These are phyloP conservation scores for Anadara kagoshimensis DNA, from an alignment of 1,140 invertebrate species.

Conservation along the genomic window DNA sequence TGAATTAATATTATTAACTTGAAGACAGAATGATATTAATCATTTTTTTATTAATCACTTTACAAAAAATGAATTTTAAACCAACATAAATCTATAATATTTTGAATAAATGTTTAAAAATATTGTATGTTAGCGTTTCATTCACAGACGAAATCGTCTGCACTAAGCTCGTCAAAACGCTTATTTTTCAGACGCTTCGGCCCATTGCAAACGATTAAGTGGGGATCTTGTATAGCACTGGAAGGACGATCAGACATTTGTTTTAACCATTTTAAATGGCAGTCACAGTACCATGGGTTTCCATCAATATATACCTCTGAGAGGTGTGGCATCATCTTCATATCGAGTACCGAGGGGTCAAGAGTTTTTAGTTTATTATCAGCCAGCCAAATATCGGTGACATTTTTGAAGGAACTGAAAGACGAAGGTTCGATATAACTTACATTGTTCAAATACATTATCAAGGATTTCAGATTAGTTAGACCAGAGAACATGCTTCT, in stretches of 20 bases:
- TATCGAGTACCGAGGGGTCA: constrained; percentile 15
- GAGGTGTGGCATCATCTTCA: constrained; percentile 18
- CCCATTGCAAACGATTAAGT: constrained; percentile 30
- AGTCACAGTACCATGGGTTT: constrained; percentile 39
- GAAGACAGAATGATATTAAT: no score
- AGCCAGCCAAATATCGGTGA: constrained; percentile 15
- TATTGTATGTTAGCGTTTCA: no score
- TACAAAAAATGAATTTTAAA: no score
- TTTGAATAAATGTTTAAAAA: no score
- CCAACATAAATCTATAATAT: no score
- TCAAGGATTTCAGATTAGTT: constrained; percentile 15
- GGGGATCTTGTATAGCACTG: constrained; percentile 24
- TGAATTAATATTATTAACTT: no score
- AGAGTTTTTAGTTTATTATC: constrained; percentile 29
- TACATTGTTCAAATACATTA: constrained; percentile 40
- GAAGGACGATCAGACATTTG: constrained; percentile 19
- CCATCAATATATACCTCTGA: constrained; percentile 27
- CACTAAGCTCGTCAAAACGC: constrained; percentile 24
- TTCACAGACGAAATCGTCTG: constrained; percentile 40
- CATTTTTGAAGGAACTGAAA: constrained; percentile 10
- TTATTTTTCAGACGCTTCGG: constrained; percentile 26
- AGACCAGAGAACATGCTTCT: constrained; percentile 45
- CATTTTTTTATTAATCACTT: no score
- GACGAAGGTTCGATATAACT: constrained; percentile 23
- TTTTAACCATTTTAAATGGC: constrained; percentile 30